These are phyloP conservation scores for Oxystoma pomonae DNA, from an alignment of 2,888 invertebrate species.

Conservation along the genomic window DNA sequence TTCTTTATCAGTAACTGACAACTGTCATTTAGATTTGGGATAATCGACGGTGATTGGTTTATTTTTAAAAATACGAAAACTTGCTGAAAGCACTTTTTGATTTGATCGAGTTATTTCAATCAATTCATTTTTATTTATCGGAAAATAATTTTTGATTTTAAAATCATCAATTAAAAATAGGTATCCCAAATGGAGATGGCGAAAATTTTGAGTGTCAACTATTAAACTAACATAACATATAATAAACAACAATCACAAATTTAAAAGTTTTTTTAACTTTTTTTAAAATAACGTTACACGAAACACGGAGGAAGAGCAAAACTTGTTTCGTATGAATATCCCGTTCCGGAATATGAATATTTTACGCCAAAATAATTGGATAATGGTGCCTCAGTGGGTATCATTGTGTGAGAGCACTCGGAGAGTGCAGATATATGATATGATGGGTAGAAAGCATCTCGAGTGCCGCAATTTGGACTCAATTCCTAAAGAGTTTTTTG, in stretches of 20 bases:
- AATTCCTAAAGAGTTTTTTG: too few species aligned
- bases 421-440: too few species aligned
- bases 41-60: slow-evolving; percentile 10
- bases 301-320: background rate
- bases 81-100: background rate
- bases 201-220: too few species aligned
- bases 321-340: background rate
- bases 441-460: too few species aligned
- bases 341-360: slow-evolving; percentile 18
- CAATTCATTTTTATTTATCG: too few species aligned
- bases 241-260: too few species aligned
- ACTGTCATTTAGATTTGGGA: slow-evolving; percentile 18
- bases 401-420: slow-evolving; percentile 6
- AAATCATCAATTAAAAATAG: too few species aligned
- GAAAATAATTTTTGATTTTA: too few species aligned
- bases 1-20: slow-evolving; percentile 20
- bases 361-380: slow-evolving; percentile 24
- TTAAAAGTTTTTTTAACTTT: too few species aligned
- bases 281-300: background rate
- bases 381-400: slow-evolving; percentile 23
- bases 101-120: background rate
- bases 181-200: too few species aligned
- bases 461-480: too few species aligned
- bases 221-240: too few species aligned
- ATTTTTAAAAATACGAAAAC: background rate